phyloP scores from a whole-genome alignment of 2,888 invertebrate genomes.

The Harpalus rufipes region DNA sequence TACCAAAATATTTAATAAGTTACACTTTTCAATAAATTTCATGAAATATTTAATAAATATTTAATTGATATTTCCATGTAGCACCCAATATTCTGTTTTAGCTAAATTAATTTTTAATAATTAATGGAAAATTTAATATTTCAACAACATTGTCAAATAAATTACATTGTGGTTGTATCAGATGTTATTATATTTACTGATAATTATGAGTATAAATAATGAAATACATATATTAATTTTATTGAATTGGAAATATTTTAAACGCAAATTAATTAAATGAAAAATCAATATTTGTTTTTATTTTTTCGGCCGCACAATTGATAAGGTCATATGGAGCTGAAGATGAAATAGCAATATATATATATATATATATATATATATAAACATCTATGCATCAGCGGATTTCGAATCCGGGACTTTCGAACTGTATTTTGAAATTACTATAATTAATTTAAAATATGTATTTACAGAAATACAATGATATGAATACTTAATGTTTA shows the following conservation, averaged over 20 bases:
- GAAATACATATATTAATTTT: background rate
- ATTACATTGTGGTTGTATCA: background rate
- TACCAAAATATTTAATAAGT: background rate
- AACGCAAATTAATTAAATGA: background rate
- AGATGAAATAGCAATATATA: no score
- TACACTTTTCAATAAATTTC: background rate
- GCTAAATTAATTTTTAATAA: constrained; percentile 1
- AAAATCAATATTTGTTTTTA: no score
- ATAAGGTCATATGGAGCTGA: no score
- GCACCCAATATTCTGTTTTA: background rate
- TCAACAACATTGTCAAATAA: background rate
- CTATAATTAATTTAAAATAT: no score
- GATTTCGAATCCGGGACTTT: no score
- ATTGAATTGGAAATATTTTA: background rate
- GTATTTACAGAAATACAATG: no score
- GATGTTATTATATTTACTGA: constrained; percentile 4
- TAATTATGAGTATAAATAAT: background rate
- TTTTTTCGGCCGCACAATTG: no score
- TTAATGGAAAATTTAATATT: background rate
- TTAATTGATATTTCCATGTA: background rate
- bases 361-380: no score
- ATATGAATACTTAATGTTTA: no score
- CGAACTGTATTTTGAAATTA: no score
- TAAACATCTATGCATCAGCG: no score
- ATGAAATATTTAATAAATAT: background rate